These are phyloP conservation scores for Salarias fasciatus DNA, from an alignment of 2,797 vertebrate species.

Conservation along the genomic window DNA sequence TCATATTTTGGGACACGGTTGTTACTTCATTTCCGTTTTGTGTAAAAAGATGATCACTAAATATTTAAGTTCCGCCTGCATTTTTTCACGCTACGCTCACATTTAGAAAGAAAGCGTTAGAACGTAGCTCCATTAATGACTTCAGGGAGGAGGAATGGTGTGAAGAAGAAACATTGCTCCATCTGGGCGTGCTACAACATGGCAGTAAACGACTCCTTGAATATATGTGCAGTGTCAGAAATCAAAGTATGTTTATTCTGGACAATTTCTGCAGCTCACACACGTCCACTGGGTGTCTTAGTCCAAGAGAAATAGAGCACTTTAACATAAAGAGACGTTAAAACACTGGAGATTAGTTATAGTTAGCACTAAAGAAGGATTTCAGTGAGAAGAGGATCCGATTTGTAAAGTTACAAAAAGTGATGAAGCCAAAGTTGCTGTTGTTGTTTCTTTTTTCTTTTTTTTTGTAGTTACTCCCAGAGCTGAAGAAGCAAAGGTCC, in stretches of 20 bases:
- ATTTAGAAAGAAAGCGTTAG: too few species aligned
- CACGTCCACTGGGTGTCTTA: neutral
- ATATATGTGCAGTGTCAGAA: slow-evolving; percentile 21
- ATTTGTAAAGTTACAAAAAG: slow-evolving; percentile 7
- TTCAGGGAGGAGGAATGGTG: neutral
- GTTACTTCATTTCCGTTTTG: too few species aligned
- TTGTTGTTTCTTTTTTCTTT: too few species aligned
- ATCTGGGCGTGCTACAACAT: neutral
- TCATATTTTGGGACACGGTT: too few species aligned
- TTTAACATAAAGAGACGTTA: neutral
- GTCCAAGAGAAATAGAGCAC: neutral
- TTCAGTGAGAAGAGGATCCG: neutral
- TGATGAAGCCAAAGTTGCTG: slow-evolving; percentile 16
- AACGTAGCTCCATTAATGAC: too few species aligned
- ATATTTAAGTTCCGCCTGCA: too few species aligned
- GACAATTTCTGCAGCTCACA: slow-evolving; percentile 11
- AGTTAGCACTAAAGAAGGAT: neutral
- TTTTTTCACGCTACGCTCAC: too few species aligned
- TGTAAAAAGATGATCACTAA: too few species aligned
- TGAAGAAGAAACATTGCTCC: slow-evolving; percentile 1
- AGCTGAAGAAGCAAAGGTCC: slow-evolving; percentile 46
- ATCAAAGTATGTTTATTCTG: slow-evolving; percentile 3
- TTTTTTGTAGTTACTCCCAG: slow-evolving; percentile 28
- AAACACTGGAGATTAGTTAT: too few species aligned
- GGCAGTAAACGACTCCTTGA: neutral